Base-by-base conservation (phyloP, 2,888 invertebrate genomes). In the Coenonympha arcania region DNA sequence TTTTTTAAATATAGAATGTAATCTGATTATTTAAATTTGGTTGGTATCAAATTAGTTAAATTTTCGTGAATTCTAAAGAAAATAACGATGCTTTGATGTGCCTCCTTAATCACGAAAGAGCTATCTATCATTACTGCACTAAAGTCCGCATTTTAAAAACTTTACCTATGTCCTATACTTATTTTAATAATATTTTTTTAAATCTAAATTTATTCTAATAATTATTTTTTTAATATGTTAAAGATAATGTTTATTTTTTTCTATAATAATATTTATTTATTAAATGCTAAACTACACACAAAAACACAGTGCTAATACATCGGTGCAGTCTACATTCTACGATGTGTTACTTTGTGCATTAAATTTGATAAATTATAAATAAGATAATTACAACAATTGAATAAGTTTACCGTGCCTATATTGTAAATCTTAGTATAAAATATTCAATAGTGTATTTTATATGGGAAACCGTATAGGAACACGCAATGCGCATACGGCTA, bases 31-130 rank as follows among this genome's bases (percentile, higher is more conserved):
- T 31, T 8, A 33, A 3, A 42, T 6, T 24, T 28, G 36, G n/a
- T 30, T 15, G 40, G 36, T 28, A 16, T 52, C 48, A 16, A 37
- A 43, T 16, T 37, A 42, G 42, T 19, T 40, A 43, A n/a, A n/a
- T n/a, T n/a, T n/a, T n/a, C n/a, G n/a, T n/a, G n/a, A n/a, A n/a
- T n/a, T n/a, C n/a, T n/a, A n/a, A 50, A 37, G 36, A 37, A 45
- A 58, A 48, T 58, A 42, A 44, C 36, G 39, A 50, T 69, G 69
- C 75, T 71, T 71, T 69, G 76, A 74, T 74, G 79, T 64, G 80
- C 81, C 84, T 82, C 84, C 78, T 63, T 53, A 71, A 65, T 69
- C 74, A 70, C 67, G 66, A 60, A 65, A 60, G 65, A 73, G 57
- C 65, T 75, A 76, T 76, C 65, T 75, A 76, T 76, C 80, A 60